Base-by-base conservation (phyloP, 2,113 vertebrate species). In the Astatoreochromis straeleni region DNA sequence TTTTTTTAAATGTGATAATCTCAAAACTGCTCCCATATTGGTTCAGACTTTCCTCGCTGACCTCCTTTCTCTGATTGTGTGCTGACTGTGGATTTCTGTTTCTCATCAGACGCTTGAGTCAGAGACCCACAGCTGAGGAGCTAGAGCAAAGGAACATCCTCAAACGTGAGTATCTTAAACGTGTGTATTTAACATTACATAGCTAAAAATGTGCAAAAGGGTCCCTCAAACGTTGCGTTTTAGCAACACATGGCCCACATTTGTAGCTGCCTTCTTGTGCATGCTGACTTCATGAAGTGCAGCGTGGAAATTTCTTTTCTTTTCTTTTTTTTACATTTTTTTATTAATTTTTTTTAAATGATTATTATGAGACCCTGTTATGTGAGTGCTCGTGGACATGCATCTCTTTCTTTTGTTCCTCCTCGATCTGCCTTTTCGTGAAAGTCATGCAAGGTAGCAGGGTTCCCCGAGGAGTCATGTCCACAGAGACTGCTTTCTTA, bases 131-230 rank as follows among this genome's bases (percentile, higher is more conserved):
- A 2, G 98, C 97, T 4, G 98, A 99, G 91, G 99, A 99, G 87
- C 95, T 99, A 94, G 98, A 99, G 85, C 99, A 99, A 95, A 97
- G 98, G 92, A 99, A 99, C 96, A 99, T 99, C 91, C 96, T 99
- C 92, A 99, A 99, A 97, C 98, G 99, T 99, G 94, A 99, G 99
- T 98, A 81, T 60, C 13, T 79, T 70, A 9, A 38, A 55, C 6
- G 11, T 58, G 3, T 51, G 16, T 4, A 14, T 73, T 42, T 35
- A 38, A 40, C 35, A 55, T 57, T 9, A 21, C 70, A 21, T 42
- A 80, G 38, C 29, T 60, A 31, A 31, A 42, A 7, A 38, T 49
- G 51, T 60, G 11, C 13, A 5, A 10, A 31, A 75, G 80, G 75
- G 57, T 21, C 4, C 13, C 1, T 68, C 14, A 49, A 31, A 26